Evolutionary conservation across 2,113 vertebrate genomes (phyloP).

Genomic region (Poecile atricapillus): DNA sequence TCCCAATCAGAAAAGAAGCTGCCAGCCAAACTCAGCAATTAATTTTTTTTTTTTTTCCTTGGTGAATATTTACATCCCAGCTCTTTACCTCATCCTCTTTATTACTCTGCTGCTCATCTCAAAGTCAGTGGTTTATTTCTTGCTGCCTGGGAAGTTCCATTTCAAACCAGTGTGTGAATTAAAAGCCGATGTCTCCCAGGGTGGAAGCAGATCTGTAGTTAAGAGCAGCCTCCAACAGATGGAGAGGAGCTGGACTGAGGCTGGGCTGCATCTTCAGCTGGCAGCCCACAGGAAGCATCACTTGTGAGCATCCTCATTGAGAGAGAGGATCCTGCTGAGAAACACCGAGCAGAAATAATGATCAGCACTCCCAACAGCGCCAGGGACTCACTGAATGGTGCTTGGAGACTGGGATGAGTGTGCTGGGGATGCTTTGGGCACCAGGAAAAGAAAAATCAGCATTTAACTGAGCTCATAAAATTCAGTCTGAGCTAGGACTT

Average conservation of each 20-base stretch:
- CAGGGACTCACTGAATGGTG: slow-evolving; percentile 7
- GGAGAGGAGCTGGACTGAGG: not conserved
- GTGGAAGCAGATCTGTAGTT: not conserved
- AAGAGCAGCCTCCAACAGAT: not conserved
- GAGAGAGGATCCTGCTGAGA: slow-evolving; percentile 4
- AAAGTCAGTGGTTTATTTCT: not conserved
- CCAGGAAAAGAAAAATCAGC: slow-evolving; percentile 28
- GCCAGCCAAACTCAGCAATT: not conserved
- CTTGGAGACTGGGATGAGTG: not conserved
- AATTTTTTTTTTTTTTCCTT: not conserved
- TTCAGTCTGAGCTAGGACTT: not conserved
- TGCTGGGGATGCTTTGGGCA: slow-evolving; percentile 3
- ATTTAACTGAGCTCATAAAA: slow-evolving; percentile 19
- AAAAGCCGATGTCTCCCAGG: not conserved
- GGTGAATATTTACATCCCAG: not conserved
- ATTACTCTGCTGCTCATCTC: not conserved
- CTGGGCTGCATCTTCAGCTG: not conserved
- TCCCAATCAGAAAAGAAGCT: not conserved
- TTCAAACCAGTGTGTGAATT: not conserved
- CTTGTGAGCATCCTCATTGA: not conserved
- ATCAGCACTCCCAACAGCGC: not conserved
- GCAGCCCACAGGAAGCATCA: slow-evolving; percentile 22
- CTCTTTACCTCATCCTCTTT: not conserved
- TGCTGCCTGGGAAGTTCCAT: not conserved
- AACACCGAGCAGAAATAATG: not conserved